Conservation (phyloP, 2,797 vertebrate species). For the Syndactyla subalaris region DNA sequence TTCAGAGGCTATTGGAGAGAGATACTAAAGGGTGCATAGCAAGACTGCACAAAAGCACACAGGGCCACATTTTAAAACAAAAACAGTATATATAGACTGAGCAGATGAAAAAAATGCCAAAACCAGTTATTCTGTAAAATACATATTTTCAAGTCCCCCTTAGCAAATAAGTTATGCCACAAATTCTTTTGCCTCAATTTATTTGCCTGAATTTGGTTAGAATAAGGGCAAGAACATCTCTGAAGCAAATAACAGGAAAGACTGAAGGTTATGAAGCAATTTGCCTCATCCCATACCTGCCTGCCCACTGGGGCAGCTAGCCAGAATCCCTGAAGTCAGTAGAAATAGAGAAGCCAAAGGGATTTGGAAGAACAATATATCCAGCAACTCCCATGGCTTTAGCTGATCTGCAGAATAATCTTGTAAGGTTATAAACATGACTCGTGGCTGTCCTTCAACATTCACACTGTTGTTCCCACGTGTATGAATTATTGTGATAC, state of each 20-base stretch:
- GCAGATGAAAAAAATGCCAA: not conserved
- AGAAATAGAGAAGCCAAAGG: not conserved
- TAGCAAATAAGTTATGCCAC: not conserved
- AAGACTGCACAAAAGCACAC: not conserved
- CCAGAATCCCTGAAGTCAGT: not conserved
- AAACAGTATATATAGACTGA: not conserved
- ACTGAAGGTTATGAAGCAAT: not conserved
- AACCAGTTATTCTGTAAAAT: not conserved
- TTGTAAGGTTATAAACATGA: not conserved
- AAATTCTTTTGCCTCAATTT: not conserved
- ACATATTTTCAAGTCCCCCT: not conserved
- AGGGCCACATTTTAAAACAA: not conserved
- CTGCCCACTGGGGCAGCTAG: not conserved
- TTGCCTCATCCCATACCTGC: not conserved
- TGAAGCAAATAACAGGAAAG: not conserved
- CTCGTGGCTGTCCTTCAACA: not conserved
- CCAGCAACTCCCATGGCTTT: not conserved
- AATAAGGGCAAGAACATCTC: not conserved
- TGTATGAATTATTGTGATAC: not conserved
- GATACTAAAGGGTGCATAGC: not conserved
- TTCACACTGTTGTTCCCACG: rapidly evolving
- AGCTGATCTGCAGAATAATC: not conserved
- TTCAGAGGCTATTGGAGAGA: not conserved
- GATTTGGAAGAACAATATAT: not conserved
- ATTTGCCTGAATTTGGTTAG: not conserved